phyloP scores from a whole-genome alignment of 2,797 vertebrate species.

The Propithecus deckenii region DNA sequence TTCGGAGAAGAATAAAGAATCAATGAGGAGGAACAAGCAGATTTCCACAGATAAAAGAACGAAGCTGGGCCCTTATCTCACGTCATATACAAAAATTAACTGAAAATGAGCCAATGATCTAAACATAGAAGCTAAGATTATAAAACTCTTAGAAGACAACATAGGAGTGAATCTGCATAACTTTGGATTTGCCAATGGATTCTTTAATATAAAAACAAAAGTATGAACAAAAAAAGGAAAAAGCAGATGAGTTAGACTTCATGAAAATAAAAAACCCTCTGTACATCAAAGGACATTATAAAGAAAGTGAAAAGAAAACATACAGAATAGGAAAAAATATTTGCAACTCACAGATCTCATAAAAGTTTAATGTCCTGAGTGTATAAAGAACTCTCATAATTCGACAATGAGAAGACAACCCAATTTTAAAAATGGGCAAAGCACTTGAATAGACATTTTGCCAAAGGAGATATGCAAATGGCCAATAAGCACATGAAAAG shows the following conservation, averaged over 20 bases:
- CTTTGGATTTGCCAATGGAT: not conserved
- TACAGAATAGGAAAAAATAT: not conserved
- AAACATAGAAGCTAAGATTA: not conserved
- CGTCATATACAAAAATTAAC: not conserved
- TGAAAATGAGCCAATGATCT: not conserved
- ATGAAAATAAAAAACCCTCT: not conserved
- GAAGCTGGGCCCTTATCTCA: not conserved
- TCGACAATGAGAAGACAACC: not conserved
- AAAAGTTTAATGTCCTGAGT: not conserved
- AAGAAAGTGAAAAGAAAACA: not conserved
- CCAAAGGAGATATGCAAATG: not conserved
- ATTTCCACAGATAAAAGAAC: not conserved
- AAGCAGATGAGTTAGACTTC: not conserved
- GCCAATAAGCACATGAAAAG: not conserved
- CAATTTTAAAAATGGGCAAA: not conserved
- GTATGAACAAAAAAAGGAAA: not conserved
- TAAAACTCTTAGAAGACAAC: not conserved
- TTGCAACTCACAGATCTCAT: not conserved
- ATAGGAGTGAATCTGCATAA: not conserved
- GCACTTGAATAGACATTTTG: not conserved
- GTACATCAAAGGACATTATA: not conserved
- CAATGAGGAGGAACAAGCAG: not conserved
- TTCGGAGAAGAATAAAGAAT: not conserved
- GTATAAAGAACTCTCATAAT: not conserved
- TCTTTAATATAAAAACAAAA: conserved; percentile 4